Conservation (phyloP, 2,797 vertebrate genomes). For the Phoxinus dragarum region DNA sequence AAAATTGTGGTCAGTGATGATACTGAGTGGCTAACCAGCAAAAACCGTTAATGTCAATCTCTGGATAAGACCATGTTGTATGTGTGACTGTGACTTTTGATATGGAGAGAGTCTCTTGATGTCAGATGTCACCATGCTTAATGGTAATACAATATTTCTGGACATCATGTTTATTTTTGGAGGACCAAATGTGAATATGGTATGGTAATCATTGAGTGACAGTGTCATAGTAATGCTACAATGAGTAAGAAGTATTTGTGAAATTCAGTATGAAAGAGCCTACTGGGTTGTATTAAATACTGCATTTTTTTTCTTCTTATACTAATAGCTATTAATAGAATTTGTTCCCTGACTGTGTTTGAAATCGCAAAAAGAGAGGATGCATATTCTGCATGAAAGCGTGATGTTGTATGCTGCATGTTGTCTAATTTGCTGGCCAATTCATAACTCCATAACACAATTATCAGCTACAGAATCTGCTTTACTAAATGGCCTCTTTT, state of each 20-base stretch:
- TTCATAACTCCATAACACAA: constrained; percentile 39
- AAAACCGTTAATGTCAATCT: neutral
- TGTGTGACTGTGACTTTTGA: neutral
- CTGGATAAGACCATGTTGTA: neutral
- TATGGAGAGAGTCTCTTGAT: neutral
- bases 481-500: constrained; percentile 37
- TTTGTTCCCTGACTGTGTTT: constrained; percentile 6
- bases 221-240: neutral
- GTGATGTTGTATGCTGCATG: neutral
- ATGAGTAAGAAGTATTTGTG: neutral
- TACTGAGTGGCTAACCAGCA: neutral
- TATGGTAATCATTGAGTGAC: neutral
- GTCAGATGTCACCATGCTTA: neutral
- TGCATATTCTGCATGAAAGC: constrained; percentile 25
- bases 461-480: constrained; percentile 3
- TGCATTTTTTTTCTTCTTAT: constrained; percentile 30
- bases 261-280: neutral
- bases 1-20: neutral
- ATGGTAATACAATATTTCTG: neutral
- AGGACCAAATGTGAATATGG: neutral
- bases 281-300: constrained; percentile 13
- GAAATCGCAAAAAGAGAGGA: constrained; percentile 31
- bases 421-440: constrained; percentile 15
- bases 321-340: constrained; percentile 33
- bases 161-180: neutral